A percentile compares a stretch with the other conserved stretches of the same genome.
These are phyloP conservation scores for Periophthalmodon schlosseri DNA, from an alignment of 2,113 vertebrate species.

Conservation along the genomic window DNA sequence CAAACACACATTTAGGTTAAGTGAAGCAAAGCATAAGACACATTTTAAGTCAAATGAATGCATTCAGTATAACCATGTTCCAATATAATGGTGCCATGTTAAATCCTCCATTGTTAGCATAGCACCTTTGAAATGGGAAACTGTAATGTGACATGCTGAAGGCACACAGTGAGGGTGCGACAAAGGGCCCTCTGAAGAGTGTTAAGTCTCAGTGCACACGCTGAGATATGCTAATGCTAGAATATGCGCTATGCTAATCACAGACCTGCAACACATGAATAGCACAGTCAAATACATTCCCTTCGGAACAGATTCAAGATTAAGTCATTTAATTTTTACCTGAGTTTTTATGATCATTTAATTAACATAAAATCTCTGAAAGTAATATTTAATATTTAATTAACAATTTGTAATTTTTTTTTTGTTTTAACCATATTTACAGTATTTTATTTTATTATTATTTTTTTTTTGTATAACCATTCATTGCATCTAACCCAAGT, in stretches of 20 bases:
- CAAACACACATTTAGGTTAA: background rate
- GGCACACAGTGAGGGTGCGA: background rate
- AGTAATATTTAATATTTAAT: too few relatives aligned
- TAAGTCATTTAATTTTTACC: background rate
- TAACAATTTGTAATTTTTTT: too few relatives aligned
- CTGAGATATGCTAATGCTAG: slow-evolving; percentile 7
- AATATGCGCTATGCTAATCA: background rate
- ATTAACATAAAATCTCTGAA: background rate
- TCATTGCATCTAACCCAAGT: too few relatives aligned
- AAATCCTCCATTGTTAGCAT: background rate
- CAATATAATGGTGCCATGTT: background rate
- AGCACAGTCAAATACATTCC: background rate
- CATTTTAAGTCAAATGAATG: background rate
- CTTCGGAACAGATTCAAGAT: background rate
- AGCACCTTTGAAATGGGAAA: background rate
- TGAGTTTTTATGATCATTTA: background rate
- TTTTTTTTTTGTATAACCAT: too few relatives aligned
- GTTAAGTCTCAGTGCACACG: background rate
- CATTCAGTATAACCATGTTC: background rate
- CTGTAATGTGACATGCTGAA: slow-evolving; percentile 2
- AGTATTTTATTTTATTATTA: too few relatives aligned
- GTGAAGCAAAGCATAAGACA: background rate
- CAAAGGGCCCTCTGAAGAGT: background rate
- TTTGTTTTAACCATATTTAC: too few relatives aligned
- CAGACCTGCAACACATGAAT: background rate